Base-by-base conservation (phyloP, 2,113 vertebrate genomes). In the Oostethus manadensis region DNA sequence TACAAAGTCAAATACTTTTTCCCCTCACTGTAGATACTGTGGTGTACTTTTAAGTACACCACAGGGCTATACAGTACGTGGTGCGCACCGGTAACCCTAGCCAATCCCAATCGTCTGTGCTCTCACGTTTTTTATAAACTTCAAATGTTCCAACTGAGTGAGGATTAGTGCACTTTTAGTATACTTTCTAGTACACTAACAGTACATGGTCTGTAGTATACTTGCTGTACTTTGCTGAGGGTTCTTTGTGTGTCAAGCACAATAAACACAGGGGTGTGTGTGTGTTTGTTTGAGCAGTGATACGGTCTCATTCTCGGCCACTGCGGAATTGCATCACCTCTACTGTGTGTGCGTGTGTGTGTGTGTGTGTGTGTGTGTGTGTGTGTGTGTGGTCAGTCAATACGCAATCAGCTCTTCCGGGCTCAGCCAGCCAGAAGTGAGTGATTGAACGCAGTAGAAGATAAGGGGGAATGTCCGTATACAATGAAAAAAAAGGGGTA, bases 361-460 rank as follows among this genome's bases (percentile, higher is more conserved):
- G 38, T 40, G 55, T 22, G 62, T 45, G 59, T 56, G 55, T 57
- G 44, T 18, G 51, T 49, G 54, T 35, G 56, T 22, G 46, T 51
- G 48, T 33, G 51, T 53, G 48, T 48, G 56, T 50, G 59, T 60
- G 40, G 56, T 22, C 71, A 75, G 56, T 22, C 71, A 75, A 80
- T 86, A 22, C 82, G 56, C 79, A 83, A 84, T 60, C 78, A 40
- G 64, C 66, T 79, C 64, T 80, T 86, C 77, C 13, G 3, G 60
- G 66, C 67, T 42, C 38, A 6, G 56, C 49, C 40, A 17, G 20
- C 45, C 55, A 61, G 44, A 53, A 43, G 49, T 48, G 57, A 63
- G 64, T 56, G 45, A 68, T 11, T 46, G 22, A 61, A 50, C 21
- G 23, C 35, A 66, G 53, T 20, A 44, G 53, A 6, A 58, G 62